Percentiles rank a stretch among this genome's conserved stretches.
Evolutionary conservation across 2,888 invertebrate species (phyloP).

Genomic region (Chrysina gloriosa): DNA sequence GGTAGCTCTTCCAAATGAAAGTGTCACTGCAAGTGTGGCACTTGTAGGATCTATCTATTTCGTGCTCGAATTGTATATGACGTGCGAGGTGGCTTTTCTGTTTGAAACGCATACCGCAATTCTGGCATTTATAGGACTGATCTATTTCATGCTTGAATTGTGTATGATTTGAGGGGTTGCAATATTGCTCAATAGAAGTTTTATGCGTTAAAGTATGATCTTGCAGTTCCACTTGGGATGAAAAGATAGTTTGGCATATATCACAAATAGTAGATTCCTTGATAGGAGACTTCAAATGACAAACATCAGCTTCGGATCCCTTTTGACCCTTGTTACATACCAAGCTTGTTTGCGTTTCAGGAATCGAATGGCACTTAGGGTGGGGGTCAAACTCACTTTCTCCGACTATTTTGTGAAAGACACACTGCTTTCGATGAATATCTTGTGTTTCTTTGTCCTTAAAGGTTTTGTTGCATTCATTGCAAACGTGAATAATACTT

Average conservation of each 20-base stretch:
- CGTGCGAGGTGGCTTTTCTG: not conserved
- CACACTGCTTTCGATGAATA: not conserved
- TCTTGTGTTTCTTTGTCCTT: not conserved
- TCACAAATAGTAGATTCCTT: not conserved
- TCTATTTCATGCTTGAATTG: no score
- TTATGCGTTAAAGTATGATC: no score
- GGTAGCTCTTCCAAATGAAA: no score
- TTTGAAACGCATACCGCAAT: not conserved
- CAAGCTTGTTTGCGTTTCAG: not conserved
- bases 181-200: no score
- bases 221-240: no score
- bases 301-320: not conserved
- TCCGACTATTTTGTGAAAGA: not conserved
- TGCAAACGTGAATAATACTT: not conserved
- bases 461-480: not conserved
- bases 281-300: not conserved
- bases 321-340: not conserved
- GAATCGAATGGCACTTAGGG: no score
- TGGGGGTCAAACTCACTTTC: no score
- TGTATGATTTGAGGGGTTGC: no score
- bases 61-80: conserved; percentile 4
- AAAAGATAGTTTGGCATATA: no score
- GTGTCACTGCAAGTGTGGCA: no score
- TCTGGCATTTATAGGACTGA: not conserved
- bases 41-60: no score